Base-by-base conservation (phyloP, 1,140 invertebrate genomes). In the Teleogryllus occipitalis region DNA sequence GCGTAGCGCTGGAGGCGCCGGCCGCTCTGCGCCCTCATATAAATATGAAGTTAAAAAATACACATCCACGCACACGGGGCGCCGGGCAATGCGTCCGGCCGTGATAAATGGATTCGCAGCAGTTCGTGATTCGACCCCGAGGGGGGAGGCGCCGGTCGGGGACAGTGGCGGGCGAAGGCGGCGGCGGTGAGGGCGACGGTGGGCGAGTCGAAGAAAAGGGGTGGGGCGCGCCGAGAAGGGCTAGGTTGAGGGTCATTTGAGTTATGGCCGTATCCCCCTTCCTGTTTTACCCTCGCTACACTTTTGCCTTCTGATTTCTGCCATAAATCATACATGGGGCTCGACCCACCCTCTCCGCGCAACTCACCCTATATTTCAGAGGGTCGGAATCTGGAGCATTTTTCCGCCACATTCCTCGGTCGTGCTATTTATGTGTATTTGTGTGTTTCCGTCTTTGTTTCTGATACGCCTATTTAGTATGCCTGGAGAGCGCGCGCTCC, bases 221-320 rank as follows among this genome's bases (percentile, higher is more conserved):
- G 54, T 65, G 54, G 54, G 54, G 18, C 54, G 54, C 10, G 54
- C 18, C 27, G 54, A 10, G 54, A 14, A 65, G 18, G 54, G 54
- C 54, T 65, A 65, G 54, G 54, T 65, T 65, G 54, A 65, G 54
- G 54, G 54, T 65, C 54, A 65, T 65, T 65, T 65, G 54, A 65
- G 54, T 65, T 65, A 65, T 65, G 54, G 54, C 54, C 0, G 54
- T 14, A 65, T 65, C 54, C 54, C 54, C 54, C 54, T 65, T 65
- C 54, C 54, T 65, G 54, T 65, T 65, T 65, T 65, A 65, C 54
- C 54, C 54, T 65, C 54, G 54, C 54, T 65, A 65, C 54, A 65
- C 54, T 65, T 65, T 65, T 65, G 54, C 54, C 54, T 65, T 65
- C 54, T 65, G 54, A 65, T 65, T 65, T 65, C 54, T 65, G 54